Evolutionary conservation across 92 coral and sea anemone species (phyloP), one percentile per base, ranked within the genome.

Genomic region (Meandrina meandrites): DNA sequence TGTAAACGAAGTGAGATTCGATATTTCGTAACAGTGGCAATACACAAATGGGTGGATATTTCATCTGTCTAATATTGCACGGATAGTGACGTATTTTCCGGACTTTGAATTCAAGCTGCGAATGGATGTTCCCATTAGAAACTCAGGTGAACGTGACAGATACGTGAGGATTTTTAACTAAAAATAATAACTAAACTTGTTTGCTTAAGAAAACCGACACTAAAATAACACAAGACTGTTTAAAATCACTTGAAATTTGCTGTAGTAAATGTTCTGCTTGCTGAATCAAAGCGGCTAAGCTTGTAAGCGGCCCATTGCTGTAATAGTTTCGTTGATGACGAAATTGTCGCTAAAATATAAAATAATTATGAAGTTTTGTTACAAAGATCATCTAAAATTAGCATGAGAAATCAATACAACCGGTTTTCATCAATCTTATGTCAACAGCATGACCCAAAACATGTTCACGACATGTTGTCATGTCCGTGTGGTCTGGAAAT

Each of bases 21-120:
- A 79, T 79, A 31, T 45, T 79, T 79, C 82, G 69, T 34, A 79
- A 79, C 69, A 31, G 81, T 78, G 6, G 27, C 67, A 6, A 28
- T 22, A 30, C 11, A 11, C 27, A 54, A 32, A 54, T 35, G 50
- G 74, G 58, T 34, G 75, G n/a, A n/a, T n/a, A 31, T 24, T 42
- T 40, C 50, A 66, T 66, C 84, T 12, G 15, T 22, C 4, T 62
- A 28, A 81, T 81, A 60, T 79, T 34, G 48, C 69, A 58, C 71
- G 4, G 12, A 12, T 2, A 9, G 22, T 79, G 82, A 79, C 82
- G 71, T 57, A 68, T 66, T 27, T 66, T 66, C 71, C 71, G 71
- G 34, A 12, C 8, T 1, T 35, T 21, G 35, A 28, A 16, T 17
- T 62, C 74, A n/a, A 15, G 84, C 83, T 62, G 84, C 30, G 84